Evolutionary conservation across 2,113 vertebrate species (phyloP), one percentile per base, ranked within the genome.

Genomic region (Garra rufa): DNA sequence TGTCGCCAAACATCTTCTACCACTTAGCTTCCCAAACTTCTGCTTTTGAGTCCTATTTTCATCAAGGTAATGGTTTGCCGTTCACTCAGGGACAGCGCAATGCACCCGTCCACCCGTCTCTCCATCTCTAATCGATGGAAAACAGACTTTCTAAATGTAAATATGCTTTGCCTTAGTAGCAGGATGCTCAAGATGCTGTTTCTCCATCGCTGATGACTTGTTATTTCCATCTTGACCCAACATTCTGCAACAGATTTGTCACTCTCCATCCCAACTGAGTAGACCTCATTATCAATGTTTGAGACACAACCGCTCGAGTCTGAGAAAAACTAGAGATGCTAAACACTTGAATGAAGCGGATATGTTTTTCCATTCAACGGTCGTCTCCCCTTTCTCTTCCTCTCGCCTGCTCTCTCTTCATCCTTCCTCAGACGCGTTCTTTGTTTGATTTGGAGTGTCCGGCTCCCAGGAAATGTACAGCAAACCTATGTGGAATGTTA

Each of bases 381-480:
- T 89, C 85, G 41, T 78, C 75, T 70, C 41, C 13, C 73, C 34
- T 17, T 73, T 76, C 70, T 89, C 86, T 55, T 38, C 69, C 63
- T 43, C 67, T 80, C 75, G 86, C 81, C 88, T 85, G 88, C 85
- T 89, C 86, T 78, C 83, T 57, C 84, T 89, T 85, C 86, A 87
- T 90, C 84, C 89, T 85, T 85, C 87, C 83, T 85, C 89, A 91
- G 74, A 74, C 87, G 87, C 75, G 85, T 87, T 93, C 93, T 94
- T 91, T 92, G 93, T 93, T 92, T 90, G 92, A n/a, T 86, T 88
- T 88, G 84, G 88, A 81, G 83, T 9, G 71, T 91, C 84, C 84
- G 87, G 90, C 89, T 94, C 92, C 93, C 93, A 93, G 94, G 91
- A 93, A 93, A 93, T 92, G 89, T 92, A 93, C 92, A 92, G 91